Percentiles rank a stretch among this genome's conserved stretches.
phyloP scores from a whole-genome alignment of 2,797 vertebrate species.

The Brachyrhaphis roseni region DNA sequence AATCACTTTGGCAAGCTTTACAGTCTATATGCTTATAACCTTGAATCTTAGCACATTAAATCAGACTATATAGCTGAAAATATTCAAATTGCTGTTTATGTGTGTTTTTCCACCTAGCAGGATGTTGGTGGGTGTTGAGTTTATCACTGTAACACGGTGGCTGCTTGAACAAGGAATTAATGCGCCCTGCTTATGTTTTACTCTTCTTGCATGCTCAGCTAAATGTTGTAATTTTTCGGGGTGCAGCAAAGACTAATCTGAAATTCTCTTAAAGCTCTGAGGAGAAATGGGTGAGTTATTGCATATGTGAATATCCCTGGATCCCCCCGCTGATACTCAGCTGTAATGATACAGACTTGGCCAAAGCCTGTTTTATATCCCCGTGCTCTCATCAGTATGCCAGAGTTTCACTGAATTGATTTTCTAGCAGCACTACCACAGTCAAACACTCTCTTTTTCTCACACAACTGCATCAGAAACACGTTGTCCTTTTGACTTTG shows the following conservation, averaged over 20 bases:
- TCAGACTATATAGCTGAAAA: slow-evolving; percentile 54
- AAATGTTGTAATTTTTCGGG: slow-evolving; percentile 50
- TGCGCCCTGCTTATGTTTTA: slow-evolving; percentile 34
- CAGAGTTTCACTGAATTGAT: slow-evolving; percentile 52
- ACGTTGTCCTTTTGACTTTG: slow-evolving; percentile 30
- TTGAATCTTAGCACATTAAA: slow-evolving; percentile 49
- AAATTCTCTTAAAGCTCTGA: slow-evolving; percentile 53
- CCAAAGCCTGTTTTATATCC: slow-evolving; percentile 34
- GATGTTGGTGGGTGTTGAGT: slow-evolving; percentile 19
- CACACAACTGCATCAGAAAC: slow-evolving; percentile 32
- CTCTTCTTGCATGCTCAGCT: slow-evolving; percentile 23
- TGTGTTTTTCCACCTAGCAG: slow-evolving; percentile 17
- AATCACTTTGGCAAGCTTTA: slow-evolving; percentile 58
- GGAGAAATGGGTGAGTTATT: slow-evolving; percentile 51
- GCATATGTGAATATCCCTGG: slow-evolving; percentile 54
- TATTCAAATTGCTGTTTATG: slow-evolving; percentile 21
- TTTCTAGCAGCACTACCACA: slow-evolving; percentile 49
- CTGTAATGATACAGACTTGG: slow-evolving; percentile 59
- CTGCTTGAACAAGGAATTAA: slow-evolving; percentile 31
- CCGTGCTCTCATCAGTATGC: slow-evolving; percentile 58
- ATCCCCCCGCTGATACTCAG: slow-evolving; percentile 68
- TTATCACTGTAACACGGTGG: slow-evolving; percentile 19
- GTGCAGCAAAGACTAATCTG: slow-evolving; percentile 47
- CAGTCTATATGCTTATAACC: slow-evolving; percentile 63
- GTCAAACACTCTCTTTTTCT: slow-evolving; percentile 38